Evolutionary conservation across 2,888 invertebrate species (phyloP).

Genomic region (Hirtodrosophila confusa): DNA sequence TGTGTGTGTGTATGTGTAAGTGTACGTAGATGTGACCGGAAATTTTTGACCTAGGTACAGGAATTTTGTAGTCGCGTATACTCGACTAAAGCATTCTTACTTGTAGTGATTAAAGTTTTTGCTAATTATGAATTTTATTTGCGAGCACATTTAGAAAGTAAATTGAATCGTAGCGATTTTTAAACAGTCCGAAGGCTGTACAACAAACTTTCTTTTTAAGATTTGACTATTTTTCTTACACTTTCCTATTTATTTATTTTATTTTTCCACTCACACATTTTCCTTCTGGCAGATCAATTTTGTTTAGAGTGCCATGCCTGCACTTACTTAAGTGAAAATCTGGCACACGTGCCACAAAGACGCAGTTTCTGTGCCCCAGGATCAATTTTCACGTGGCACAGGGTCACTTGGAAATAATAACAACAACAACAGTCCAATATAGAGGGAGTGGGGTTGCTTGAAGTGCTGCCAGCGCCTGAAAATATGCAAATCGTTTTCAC

Average conservation of each 20-base stretch:
- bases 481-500: constrained; percentile 51
- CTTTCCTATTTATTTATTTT: constrained; percentile 10
- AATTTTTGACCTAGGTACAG: too few species aligned
- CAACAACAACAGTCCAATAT: constrained; percentile 16
- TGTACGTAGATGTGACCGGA: too few species aligned
- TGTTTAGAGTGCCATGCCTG: constrained; percentile 26
- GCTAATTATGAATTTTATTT: too few species aligned
- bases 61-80: too few species aligned
- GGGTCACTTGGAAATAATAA: constrained; percentile 38
- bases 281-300: neutral
- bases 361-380: constrained; percentile 5
- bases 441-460: neutral
- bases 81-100: too few species aligned
- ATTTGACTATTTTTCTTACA: too few species aligned
- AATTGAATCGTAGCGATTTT: too few species aligned
- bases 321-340: constrained; percentile 57
- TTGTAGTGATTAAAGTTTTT: too few species aligned
- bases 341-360: constrained; percentile 59
- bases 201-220: too few species aligned
- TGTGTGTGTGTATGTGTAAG: too few species aligned
- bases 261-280: constrained; percentile 8
- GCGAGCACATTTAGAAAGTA: too few species aligned
- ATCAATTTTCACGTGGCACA: constrained; percentile 31
- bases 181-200: too few species aligned
- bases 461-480: constrained; percentile 17